Evolutionary conservation across 37 sponge, comb jelly and placozoan genomes (phyloP), one percentile per base, ranked within the genome.

Genomic region (Lycopodina hypogea): DNA sequence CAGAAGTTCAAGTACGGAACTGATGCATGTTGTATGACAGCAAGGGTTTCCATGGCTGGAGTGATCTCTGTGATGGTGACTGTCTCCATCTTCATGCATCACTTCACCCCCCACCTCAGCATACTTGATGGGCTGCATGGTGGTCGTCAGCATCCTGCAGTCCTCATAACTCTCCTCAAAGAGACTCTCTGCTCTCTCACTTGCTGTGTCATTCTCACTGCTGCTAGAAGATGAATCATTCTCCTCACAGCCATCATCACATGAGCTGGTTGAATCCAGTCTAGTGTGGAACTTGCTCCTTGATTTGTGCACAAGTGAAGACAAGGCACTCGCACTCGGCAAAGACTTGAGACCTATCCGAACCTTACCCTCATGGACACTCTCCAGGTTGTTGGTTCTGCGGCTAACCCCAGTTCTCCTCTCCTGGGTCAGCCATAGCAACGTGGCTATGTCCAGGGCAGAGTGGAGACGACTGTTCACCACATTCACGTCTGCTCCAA

Each of bases 401-500:
- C 7, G 19, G n/a, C 19, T 2, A 6, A 73, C 29, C 7, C 53
- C 53, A 7, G 56, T 17, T 19, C 6, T 15, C 24, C 74, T 73
- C 7, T 55, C 35, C 1, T 73, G 24, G 3, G 37, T 42, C n/a
- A 70, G 26, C 70, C 70, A 70, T 4, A 42, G 22, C 11, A 70
- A 42, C 1, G 56, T 68, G 59, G 83, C 83, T 0, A 83, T 50
- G 70, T 83, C 74, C 24, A 83, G 53, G 35, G 83, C 56, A 33
- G 83, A 66, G 53, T 75, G 68, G 6, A 48, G 48, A 32, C 29
- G 34, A 32, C 35, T 3, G 61, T 73, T 83, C 23, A 51, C 40
- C 17, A 64, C 24, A 75, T 74, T 75, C 17, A 48, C 23, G 34
- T 83, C 59, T 1, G 83, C 83, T 41, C 76, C 76, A 51, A 83